These are phyloP conservation scores for Paguma larvata DNA, from an alignment of 2,797 vertebrate genomes.

Conservation along the genomic window DNA sequence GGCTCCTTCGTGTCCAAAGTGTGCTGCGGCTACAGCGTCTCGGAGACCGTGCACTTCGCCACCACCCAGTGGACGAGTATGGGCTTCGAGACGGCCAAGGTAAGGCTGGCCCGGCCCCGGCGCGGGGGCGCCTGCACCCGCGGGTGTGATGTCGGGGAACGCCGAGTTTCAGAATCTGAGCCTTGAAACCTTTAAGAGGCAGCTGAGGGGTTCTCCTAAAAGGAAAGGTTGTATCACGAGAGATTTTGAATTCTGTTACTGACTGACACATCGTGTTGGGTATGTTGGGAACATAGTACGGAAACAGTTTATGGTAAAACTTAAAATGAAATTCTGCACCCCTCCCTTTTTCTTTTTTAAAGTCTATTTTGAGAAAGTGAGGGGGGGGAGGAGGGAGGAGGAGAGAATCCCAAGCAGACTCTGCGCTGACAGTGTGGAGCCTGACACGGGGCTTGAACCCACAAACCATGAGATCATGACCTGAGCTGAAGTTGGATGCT, in stretches of 20 bases:
- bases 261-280: accelerated
- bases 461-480: no score
- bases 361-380: no score
- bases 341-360: no score
- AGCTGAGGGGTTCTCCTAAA: neutral
- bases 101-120: conserved; percentile 83
- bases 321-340: no score
- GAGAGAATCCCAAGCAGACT: no score
- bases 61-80: conserved; percentile 99
- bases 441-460: no score
- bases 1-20: conserved; percentile 99
- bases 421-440: no score
- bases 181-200: neutral
- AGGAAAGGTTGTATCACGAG: no score
- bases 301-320: accelerated
- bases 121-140: accelerated
- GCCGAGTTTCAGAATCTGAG: neutral
- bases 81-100: conserved; percentile 99
- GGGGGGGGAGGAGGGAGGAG: no score
- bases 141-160: accelerated
- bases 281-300: accelerated
- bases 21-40: conserved; percentile 99
- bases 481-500: no score
- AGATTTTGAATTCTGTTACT: neutral
- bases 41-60: conserved; percentile 99